Evolutionary conservation across 2,888 invertebrate species (phyloP).

Genomic region (Hirtodrosophila histrioides): DNA sequence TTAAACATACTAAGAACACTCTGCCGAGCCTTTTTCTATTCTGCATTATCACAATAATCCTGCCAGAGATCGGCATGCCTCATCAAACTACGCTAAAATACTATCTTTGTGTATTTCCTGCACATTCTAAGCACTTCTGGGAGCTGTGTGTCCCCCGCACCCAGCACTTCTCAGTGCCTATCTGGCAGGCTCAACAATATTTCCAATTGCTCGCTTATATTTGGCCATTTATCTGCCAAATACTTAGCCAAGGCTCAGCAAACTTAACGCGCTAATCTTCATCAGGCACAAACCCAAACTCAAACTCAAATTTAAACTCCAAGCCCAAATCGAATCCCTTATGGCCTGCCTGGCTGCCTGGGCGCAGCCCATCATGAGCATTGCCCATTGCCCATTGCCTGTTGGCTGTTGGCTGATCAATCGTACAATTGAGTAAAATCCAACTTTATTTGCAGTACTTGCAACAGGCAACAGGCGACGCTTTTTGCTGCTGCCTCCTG

Average conservation of each 20-base stretch:
- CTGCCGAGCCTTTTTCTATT: no score
- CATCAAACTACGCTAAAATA: not conserved
- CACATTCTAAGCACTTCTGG: constrained; percentile 9
- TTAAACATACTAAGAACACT: no score
- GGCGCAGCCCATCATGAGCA: constrained; percentile 63
- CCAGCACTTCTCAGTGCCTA: not conserved
- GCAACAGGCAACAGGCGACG: constrained; percentile 58
- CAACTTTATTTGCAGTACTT: constrained; percentile 77
- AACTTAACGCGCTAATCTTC: constrained; percentile 65
- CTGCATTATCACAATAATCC: no score
- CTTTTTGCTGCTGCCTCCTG: constrained; percentile 39
- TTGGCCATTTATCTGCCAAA: constrained; percentile 58
- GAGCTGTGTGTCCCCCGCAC: not conserved
- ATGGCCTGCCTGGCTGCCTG: constrained; percentile 51
- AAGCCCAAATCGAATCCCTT: constrained; percentile 54
- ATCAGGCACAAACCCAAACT: constrained; percentile 46
- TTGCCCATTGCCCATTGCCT: constrained; percentile 57
- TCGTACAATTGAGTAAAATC: constrained; percentile 80
- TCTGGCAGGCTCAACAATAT: constrained; percentile 14
- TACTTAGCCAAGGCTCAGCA: constrained; percentile 38
- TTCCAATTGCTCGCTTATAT: constrained; percentile 40
- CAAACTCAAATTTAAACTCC: constrained; percentile 54
- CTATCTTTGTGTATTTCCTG: constrained; percentile 1
- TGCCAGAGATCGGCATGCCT: not conserved
- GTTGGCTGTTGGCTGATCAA: constrained; percentile 74